Evolutionary conservation across 1,140 invertebrate species (phyloP).

Genomic region (Heliconius nattereri): DNA sequence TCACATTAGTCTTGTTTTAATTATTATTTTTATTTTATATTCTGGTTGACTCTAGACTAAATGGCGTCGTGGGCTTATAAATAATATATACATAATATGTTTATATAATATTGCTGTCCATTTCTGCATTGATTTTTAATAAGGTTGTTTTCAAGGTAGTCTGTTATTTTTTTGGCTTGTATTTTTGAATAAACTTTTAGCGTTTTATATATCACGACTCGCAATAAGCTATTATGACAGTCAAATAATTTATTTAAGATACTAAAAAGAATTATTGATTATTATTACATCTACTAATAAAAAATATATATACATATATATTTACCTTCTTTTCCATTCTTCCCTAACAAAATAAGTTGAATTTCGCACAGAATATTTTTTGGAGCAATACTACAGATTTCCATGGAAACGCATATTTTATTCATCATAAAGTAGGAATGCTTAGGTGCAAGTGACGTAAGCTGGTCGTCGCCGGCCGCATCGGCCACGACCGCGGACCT

Average conservation of each 20-base stretch:
- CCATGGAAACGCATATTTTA: too few species aligned
- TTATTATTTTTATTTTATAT: neutral
- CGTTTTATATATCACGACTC: neutral
- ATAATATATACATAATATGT: neutral
- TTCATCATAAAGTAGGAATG: too few species aligned
- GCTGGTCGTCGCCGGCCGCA: slow-evolving; percentile 6
- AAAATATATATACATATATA: too few species aligned
- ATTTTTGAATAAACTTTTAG: neutral
- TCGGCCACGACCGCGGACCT: slow-evolving; percentile 23
- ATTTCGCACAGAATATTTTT: too few species aligned
- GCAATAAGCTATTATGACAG: neutral
- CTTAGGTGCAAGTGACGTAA: slow-evolving; percentile 34
- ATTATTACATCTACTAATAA: neutral
- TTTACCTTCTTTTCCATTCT: too few species aligned
- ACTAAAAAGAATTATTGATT: neutral
- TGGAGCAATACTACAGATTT: too few species aligned
- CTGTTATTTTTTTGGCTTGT: neutral
- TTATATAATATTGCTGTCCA: neutral
- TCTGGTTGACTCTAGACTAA: neutral
- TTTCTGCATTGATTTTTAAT: neutral
- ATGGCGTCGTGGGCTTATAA: slow-evolving; percentile 4
- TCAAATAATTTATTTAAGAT: neutral
- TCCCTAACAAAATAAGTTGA: too few species aligned
- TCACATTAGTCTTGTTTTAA: neutral
- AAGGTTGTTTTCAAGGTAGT: neutral